These are phyloP conservation scores for Pteromalus puparum DNA, from an alignment of 1,140 invertebrate genomes.

Conservation along the genomic window DNA sequence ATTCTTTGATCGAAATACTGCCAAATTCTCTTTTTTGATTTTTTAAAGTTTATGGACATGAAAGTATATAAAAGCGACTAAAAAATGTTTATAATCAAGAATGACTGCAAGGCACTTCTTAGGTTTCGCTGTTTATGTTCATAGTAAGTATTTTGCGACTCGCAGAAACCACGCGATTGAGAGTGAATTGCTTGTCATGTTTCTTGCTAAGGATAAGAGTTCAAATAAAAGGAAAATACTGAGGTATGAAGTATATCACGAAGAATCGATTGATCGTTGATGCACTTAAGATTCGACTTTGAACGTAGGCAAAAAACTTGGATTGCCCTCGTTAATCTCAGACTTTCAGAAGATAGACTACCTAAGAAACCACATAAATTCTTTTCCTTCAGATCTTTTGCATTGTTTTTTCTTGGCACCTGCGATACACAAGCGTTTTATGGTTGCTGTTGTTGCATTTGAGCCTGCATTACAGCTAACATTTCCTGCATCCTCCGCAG, in stretches of 20 bases:
- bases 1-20: constrained; percentile 26
- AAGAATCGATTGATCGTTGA: constrained; percentile 42
- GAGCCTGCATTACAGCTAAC: constrained; percentile 95
- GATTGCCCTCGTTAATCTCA: constrained; percentile 26
- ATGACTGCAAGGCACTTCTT: constrained; percentile 65
- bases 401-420: constrained; percentile 65
- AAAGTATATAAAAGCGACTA: constrained; percentile 2
- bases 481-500: constrained; percentile 95
- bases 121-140: constrained; percentile 47
- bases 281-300: constrained; percentile 31
- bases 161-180: constrained; percentile 18
- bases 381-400: constrained; percentile 35
- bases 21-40: not conserved
- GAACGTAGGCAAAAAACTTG: not conserved
- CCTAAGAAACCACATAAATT: constrained; percentile 34
- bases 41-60: not conserved
- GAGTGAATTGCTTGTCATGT: constrained; percentile 52
- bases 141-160: constrained; percentile 18
- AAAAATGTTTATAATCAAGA: constrained; percentile 40
- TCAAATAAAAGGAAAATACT: constrained; percentile 46
- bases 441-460: constrained; percentile 85
- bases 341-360: constrained; percentile 31
- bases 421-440: constrained; percentile 65
- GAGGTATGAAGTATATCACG: constrained; percentile 48
- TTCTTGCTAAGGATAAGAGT: constrained; percentile 44